Evolutionary conservation across 2,888 invertebrate species (phyloP).

Genomic region (Clepsis dumicolana): DNA sequence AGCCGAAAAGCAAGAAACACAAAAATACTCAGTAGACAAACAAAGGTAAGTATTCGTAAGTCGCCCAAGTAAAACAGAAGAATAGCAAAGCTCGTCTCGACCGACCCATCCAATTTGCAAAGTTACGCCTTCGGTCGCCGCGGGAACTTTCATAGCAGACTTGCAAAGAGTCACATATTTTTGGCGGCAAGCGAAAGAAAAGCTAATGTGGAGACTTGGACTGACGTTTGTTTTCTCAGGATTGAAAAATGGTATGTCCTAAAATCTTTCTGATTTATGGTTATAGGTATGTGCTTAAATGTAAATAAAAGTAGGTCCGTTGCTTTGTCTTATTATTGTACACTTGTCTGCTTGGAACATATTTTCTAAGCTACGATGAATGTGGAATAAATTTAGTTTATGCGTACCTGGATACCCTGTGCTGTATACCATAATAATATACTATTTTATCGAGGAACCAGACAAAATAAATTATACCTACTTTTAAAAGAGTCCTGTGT

Average conservation of each 20-base stretch:
- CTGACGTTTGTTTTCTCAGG: neutral
- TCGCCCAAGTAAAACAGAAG: conserved; percentile 45
- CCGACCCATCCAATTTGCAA: conserved; percentile 53
- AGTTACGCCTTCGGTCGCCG: conserved; percentile 47
- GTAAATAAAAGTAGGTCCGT: no score
- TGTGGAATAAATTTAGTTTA: no score
- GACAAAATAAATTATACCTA: no score
- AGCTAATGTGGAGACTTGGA: conserved; percentile 6
- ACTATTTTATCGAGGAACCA: no score
- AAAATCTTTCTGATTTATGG: neutral
- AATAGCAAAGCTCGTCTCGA: conserved; percentile 33
- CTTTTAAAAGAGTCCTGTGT: no score
- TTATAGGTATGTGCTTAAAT: no score
- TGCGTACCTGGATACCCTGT: no score
- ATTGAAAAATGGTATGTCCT: neutral
- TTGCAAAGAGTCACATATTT: conserved; percentile 23
- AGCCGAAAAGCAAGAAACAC: neutral
- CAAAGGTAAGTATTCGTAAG: neutral
- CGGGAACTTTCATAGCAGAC: conserved; percentile 27
- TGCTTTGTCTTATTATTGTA: no score
- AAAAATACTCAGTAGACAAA: neutral
- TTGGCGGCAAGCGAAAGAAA: conserved; percentile 14
- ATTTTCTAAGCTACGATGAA: no score
- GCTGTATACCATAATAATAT: no score
- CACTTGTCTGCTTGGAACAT: no score